Evolutionary conservation across 1,140 invertebrate genomes (phyloP), one percentile per base, ranked within the genome.

Genomic region (Helicoverpa zea): DNA sequence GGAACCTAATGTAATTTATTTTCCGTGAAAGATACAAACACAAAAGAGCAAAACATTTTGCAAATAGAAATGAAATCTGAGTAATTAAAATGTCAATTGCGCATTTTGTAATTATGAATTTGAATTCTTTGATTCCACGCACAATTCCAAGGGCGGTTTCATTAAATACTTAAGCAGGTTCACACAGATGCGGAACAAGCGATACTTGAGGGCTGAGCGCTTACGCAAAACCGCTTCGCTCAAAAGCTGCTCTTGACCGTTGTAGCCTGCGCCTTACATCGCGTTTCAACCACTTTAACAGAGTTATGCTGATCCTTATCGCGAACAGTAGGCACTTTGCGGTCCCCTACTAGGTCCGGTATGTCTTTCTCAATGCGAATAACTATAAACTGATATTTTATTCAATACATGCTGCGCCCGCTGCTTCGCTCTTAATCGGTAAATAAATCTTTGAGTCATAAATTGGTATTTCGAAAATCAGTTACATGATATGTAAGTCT

Each of bases 331-430:
- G 58, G 76, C 73, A 78, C 84, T 84, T 79, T 86, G 83, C 86
- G 84, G 86, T 82, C 80, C 85, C 86, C 79, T 88, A 88, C 83
- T 86, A 88, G 86, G 87, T 80, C 85, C 81, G 84, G 82, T 81
- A 83, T 84, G 82, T 84, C 83, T 86, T 70, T 87, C 83, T 85
- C 86, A 86, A 85, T 86, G 79, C 78, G 83, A 85, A 86, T 86
- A 83, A 77, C 76, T 79, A 68, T 70, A 79, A 68, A 79, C 63
- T 79, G 76, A 79, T 79, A 79, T 59, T 68, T 70, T 80, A 80
- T 80, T 72, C 68, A 80, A 79, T 79, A 79, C 66, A 70, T 70
- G 43, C 58, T 61, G 16, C 35, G 13, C 58, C 43, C 47, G 56
- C 49, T 72, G 58, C 58, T 76, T 61, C 56, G 59, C 61, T 64